phyloP scores from a whole-genome alignment of 2,113 vertebrate genomes.

The Heloderma charlesbogerti region DNA sequence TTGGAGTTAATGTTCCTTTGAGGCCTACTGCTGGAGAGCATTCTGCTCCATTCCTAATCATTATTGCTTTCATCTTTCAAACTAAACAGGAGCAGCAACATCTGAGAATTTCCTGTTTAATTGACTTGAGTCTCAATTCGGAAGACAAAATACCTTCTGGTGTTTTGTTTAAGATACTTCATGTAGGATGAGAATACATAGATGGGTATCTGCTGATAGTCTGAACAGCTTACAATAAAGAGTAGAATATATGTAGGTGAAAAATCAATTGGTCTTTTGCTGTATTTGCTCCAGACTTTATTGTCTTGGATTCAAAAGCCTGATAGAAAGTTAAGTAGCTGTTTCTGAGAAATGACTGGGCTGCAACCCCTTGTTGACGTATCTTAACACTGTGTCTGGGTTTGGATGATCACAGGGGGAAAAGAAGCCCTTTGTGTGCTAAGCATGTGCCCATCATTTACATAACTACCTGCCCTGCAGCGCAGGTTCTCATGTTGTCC shows the following conservation, averaged over 20 bases:
- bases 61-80: not conserved
- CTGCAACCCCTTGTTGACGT: not conserved
- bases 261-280: not conserved
- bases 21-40: not conserved
- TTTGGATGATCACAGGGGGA: no score
- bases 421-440: no score
- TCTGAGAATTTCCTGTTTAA: not conserved
- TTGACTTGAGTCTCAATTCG: not conserved
- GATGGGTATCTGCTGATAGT: not conserved
- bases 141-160: not conserved
- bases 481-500: no score
- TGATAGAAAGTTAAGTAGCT: not conserved
- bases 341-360: not conserved
- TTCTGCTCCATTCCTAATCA: not conserved
- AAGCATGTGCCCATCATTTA: no score
- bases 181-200: not conserved
- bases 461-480: no score
- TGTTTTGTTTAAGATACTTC: not conserved
- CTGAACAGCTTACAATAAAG: not conserved
- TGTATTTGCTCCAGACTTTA: slow-evolving; percentile 24
- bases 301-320: not conserved
- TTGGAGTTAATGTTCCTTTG: not conserved
- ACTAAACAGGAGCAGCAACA: not conserved
- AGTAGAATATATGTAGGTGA: not conserved
- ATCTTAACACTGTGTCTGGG: not conserved